These are phyloP conservation scores for Plemyria rubiginata DNA, from an alignment of 2,888 invertebrate genomes.

Conservation along the genomic window DNA sequence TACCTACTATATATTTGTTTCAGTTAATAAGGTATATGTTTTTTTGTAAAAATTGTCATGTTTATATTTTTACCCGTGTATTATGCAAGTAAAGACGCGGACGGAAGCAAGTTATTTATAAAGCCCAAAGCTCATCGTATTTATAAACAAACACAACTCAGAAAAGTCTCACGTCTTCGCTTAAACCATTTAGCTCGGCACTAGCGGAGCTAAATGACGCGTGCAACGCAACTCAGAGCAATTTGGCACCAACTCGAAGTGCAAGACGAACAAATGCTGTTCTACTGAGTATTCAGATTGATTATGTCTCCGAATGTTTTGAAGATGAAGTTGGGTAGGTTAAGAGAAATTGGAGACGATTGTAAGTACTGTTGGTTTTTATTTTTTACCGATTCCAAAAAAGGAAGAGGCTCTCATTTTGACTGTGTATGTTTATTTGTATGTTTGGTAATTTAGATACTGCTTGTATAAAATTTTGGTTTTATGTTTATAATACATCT, in stretches of 20 bases:
- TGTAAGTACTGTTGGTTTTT: slow-evolving; percentile 1
- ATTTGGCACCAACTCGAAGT: slow-evolving; percentile 76
- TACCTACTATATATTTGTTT: no score
- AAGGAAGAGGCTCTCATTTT: no score
- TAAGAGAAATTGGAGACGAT: slow-evolving; percentile 16
- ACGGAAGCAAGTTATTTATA: neutral
- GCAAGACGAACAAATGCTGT: slow-evolving; percentile 66
- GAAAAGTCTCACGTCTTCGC: slow-evolving; percentile 28
- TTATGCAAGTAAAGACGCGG: neutral
- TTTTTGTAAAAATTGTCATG: no score
- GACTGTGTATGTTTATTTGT: no score
- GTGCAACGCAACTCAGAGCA: slow-evolving; percentile 73
- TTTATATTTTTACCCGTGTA: no score
- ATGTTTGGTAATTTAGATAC: no score
- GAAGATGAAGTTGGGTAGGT: slow-evolving; percentile 19
- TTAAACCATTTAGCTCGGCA: slow-evolving; percentile 36
- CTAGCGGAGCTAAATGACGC: slow-evolving; percentile 73
- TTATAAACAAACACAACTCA: neutral
- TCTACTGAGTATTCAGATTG: slow-evolving; percentile 48
- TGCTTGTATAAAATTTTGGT: no score
- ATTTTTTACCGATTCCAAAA: neutral
- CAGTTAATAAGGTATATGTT: no score
- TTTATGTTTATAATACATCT: no score
- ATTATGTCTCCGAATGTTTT: slow-evolving; percentile 35
- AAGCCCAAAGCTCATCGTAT: neutral